Percentiles rank a stretch among this genome's conserved stretches.
These are phyloP conservation scores for Aplidium turbinatum DNA, from an alignment of 23 tunicate species.

Conservation along the genomic window DNA sequence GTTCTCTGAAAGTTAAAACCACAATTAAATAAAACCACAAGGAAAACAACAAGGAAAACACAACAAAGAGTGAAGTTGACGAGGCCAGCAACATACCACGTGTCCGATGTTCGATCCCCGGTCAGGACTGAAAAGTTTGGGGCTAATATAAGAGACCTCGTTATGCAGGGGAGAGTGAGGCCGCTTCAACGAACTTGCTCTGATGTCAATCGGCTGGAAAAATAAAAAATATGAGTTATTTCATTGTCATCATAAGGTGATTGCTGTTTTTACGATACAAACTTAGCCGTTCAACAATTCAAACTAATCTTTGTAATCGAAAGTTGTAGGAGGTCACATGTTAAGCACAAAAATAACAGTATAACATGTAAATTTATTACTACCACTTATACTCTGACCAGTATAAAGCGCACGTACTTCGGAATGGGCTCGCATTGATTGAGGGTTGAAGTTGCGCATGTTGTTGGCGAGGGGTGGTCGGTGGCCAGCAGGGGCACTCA, in stretches of 20 bases:
- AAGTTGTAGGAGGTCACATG: no score
- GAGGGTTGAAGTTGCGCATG: not conserved
- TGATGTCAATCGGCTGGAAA: slow-evolving; percentile 63
- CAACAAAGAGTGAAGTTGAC: not conserved
- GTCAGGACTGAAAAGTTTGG: slow-evolving; percentile 84
- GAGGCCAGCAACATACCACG: not conserved
- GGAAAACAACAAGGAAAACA: not conserved
- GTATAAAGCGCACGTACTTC: slow-evolving; percentile 18
- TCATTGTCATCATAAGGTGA: no score
- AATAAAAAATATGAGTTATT: no score
- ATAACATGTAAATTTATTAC: no score
- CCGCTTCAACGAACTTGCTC: slow-evolving; percentile 66
- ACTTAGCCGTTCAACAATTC: no score
- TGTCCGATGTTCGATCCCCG: slow-evolving; percentile 43
- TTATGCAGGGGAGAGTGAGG: slow-evolving; percentile 84
- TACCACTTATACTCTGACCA: no score
- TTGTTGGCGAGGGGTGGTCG: not conserved
- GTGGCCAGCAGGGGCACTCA: not conserved
- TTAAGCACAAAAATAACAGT: no score
- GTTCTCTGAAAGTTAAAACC: slow-evolving; percentile 40
- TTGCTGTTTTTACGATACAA: no score
- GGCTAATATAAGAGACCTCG: slow-evolving; percentile 31
- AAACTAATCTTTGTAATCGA: no score
- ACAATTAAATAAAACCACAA: not conserved
- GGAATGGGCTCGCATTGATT: slow-evolving; percentile 4